Conservation (phyloP, 2,113 vertebrate genomes). For the Tachuris rubrigastra region DNA sequence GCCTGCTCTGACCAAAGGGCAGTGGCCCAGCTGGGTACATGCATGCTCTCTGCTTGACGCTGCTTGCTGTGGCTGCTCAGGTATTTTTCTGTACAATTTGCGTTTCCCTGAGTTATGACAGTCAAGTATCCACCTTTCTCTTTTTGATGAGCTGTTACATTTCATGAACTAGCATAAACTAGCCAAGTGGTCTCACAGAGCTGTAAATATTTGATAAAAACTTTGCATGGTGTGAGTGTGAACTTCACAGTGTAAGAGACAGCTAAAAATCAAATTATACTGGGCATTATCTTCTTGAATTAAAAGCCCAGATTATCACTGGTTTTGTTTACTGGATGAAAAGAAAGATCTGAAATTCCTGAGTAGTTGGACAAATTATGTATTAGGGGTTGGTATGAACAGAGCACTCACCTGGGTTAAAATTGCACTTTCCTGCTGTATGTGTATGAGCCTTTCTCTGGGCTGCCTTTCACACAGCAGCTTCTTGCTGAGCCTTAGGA, state of each 20-base stretch:
- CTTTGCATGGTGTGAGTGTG: background rate
- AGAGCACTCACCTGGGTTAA: background rate
- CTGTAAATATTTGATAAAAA: background rate
- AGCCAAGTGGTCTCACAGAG: background rate
- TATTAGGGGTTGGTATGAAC: background rate
- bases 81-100: background rate
- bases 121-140: background rate
- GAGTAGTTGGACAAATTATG: background rate
- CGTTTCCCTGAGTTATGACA: background rate
- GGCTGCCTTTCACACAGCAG: background rate
- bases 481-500: background rate
- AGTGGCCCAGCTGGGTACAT: background rate
- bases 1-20: background rate
- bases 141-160: background rate
- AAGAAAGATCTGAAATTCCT: background rate
- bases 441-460: background rate
- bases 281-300: background rate
- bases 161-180: background rate
- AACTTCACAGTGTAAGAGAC: background rate
- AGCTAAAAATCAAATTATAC: background rate
- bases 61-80: background rate
- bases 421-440: background rate
- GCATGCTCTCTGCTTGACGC: fast-evolving
- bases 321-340: background rate
- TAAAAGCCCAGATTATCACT: background rate